A percentile compares a stretch with the other conserved stretches of the same genome.
Evolutionary conservation across 2,888 invertebrate species (phyloP).

Genomic region (Neria commutata): DNA sequence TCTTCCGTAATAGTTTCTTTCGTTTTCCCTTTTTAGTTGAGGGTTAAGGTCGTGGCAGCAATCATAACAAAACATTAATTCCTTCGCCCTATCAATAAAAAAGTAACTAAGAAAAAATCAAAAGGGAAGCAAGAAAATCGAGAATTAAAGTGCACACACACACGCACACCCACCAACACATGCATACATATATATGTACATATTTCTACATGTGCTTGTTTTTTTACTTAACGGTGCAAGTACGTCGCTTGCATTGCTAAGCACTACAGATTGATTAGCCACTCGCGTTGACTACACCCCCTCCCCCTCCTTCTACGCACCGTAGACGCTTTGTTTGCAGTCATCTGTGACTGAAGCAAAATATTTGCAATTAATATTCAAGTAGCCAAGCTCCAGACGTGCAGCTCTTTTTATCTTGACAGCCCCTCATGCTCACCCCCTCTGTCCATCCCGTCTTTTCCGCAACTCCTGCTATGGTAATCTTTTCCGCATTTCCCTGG

Average conservation of each 20-base stretch:
- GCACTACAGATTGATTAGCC: slow-evolving; percentile 41
- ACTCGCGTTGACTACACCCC: no score
- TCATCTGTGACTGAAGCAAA: slow-evolving; percentile 24
- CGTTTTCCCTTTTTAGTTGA: background rate
- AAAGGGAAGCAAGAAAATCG: background rate
- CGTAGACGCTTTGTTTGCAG: background rate
- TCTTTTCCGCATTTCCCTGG: no score
- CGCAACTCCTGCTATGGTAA: background rate
- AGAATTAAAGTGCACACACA: background rate
- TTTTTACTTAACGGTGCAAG: slow-evolving; percentile 30
- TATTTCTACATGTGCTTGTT: no score
- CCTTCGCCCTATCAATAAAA: slow-evolving; percentile 24
- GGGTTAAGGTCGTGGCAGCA: slow-evolving; percentile 34
- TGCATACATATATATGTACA: no score
- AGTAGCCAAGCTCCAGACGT: slow-evolving; percentile 41
- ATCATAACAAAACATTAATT: slow-evolving; percentile 5
- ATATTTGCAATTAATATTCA: slow-evolving; percentile 51
- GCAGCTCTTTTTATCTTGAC: no score
- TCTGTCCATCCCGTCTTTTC: background rate
- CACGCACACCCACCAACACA: background rate
- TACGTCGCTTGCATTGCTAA: slow-evolving; percentile 52
- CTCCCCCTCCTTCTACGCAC: no score
- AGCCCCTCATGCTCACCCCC: background rate
- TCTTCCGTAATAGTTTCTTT: background rate
- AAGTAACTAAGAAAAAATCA: background rate